Evolutionary conservation across 2,888 invertebrate species (phyloP).

Genomic region (Lithophane socia): DNA sequence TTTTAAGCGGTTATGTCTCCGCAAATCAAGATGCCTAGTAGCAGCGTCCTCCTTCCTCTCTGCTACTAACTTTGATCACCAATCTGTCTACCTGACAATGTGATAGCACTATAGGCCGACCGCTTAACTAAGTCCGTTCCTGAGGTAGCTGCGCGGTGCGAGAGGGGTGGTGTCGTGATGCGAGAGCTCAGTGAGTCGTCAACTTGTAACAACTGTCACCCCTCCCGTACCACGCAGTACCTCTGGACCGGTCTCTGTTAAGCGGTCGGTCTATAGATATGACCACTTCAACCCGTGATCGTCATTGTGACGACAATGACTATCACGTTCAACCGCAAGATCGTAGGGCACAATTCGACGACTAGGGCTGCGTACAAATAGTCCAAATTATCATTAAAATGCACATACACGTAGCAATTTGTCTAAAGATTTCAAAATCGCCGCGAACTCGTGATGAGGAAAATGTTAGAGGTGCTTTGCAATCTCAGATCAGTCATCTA

Average conservation of each 20-base stretch:
- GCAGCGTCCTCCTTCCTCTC: background rate
- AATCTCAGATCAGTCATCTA: background rate
- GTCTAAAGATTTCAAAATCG: slow-evolving; percentile 33
- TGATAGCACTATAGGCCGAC: background rate
- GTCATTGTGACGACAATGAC: background rate
- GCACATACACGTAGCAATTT: slow-evolving; percentile 24
- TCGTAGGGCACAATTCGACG: background rate
- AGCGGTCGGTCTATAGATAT: background rate
- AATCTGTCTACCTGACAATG: background rate
- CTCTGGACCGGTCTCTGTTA: no score
- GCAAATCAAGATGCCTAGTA: background rate
- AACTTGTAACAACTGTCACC: no score
- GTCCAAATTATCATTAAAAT: background rate
- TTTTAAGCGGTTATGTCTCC: background rate
- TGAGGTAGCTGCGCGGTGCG: no score
- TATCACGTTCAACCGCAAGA: background rate
- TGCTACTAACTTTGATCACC: background rate
- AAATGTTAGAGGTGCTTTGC: slow-evolving; percentile 19
- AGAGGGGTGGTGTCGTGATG: no score
- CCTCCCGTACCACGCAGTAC: no score
- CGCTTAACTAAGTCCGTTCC: no score
- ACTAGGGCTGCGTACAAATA: slow-evolving; percentile 9
- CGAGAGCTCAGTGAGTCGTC: no score
- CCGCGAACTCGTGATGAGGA: slow-evolving; percentile 27
- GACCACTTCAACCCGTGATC: background rate